Evolutionary conservation across 2,797 vertebrate genomes (phyloP).

Genomic region (Poecilia gillii): DNA sequence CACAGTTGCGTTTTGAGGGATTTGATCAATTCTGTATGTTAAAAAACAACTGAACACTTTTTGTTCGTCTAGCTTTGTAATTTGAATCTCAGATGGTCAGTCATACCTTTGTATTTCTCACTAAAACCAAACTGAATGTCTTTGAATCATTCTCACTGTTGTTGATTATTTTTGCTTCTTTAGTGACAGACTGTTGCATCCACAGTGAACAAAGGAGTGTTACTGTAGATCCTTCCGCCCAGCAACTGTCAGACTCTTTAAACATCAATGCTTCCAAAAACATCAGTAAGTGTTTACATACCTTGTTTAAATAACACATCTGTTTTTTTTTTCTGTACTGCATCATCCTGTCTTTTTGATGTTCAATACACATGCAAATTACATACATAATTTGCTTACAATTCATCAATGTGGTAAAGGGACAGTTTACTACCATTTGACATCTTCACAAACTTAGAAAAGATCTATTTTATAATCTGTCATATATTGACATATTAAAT

Average conservation of each 20-base stretch:
- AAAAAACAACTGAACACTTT: neutral
- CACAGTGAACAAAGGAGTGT: too few species aligned
- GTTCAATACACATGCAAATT: too few species aligned
- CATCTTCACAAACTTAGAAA: neutral
- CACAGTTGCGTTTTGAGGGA: constrained; percentile 3
- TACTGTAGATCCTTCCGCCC: too few species aligned
- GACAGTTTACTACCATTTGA: neutral
- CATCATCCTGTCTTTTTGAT: too few species aligned
- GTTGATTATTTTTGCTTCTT: constrained; percentile 21
- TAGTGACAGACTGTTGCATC: too few species aligned
- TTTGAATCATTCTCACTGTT: constrained; percentile 9
- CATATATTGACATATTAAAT: neutral
- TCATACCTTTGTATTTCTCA: neutral
- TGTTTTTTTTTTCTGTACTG: too few species aligned
- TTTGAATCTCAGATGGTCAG: neutral
- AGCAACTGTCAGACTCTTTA: too few species aligned
- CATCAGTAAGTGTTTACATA: too few species aligned
- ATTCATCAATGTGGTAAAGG: neutral
- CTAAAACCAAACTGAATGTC: neutral
- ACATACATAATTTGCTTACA: neutral
- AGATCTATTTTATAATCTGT: neutral
- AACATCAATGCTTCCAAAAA: too few species aligned
- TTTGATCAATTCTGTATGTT: neutral
- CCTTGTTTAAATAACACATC: too few species aligned
- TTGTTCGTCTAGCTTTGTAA: neutral